A percentile compares a stretch with the other conserved stretches of the same genome.
These are phyloP conservation scores for Tachina lurida DNA, from an alignment of 2,888 invertebrate species.

Conservation along the genomic window DNA sequence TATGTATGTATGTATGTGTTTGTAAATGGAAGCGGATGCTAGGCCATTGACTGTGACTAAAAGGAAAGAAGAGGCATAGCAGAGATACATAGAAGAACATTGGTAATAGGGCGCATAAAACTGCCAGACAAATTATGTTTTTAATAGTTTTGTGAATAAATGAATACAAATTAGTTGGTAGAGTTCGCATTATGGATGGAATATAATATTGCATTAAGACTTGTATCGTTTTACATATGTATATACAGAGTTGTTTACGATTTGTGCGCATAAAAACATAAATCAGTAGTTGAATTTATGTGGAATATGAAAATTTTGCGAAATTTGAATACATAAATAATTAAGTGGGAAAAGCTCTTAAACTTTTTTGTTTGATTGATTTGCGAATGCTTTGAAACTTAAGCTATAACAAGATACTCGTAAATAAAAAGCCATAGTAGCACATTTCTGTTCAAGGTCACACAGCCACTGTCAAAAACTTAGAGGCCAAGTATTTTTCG, in stretches of 20 bases:
- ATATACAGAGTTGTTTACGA: background rate
- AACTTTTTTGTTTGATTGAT: background rate
- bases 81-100: background rate
- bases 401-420: too few relatives aligned
- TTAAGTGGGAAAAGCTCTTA: conserved; percentile 6
- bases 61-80: conserved; percentile 21
- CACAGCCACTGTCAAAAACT: too few relatives aligned
- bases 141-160: conserved; percentile 65
- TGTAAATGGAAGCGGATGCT: background rate
- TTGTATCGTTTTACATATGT: background rate
- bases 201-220: conserved; percentile 17
- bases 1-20: background rate
- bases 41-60: conserved; percentile 25
- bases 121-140: conserved; percentile 62
- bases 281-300: conserved; percentile 24
- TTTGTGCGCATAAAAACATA: background rate
- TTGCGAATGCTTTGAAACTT: too few relatives aligned
- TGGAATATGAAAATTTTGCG: conserved; percentile 22
- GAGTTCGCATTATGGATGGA: conserved; percentile 28
- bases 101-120: conserved; percentile 28
- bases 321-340: conserved; percentile 2
- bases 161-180: conserved; percentile 61
- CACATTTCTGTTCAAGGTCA: too few relatives aligned
- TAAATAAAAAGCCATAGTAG: too few relatives aligned
- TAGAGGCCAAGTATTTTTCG: too few relatives aligned